Evolutionary conservation across 2,888 invertebrate genomes (phyloP).

Genomic region (Drosophila kambysellisi): DNA sequence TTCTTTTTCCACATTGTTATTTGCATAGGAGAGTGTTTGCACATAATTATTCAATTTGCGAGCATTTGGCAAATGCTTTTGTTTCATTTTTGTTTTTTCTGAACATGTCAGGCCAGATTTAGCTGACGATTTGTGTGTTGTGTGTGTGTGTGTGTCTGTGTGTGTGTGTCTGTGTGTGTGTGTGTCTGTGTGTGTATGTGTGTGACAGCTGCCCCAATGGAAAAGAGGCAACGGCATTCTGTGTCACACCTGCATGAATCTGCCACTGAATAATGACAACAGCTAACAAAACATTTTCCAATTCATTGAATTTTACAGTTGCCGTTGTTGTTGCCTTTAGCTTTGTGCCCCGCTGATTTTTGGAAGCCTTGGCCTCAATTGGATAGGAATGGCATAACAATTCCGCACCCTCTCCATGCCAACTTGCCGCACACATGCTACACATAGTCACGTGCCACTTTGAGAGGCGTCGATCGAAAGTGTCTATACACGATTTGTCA

Average conservation of each 20-base stretch:
- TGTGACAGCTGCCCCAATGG: constrained; percentile 34
- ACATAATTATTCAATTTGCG: constrained; percentile 75
- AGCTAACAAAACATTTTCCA: constrained; percentile 81
- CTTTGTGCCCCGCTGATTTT: constrained; percentile 59
- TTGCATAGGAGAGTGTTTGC: constrained; percentile 53
- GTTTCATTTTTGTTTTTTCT: constrained; percentile 44
- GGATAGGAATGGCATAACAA: constrained; percentile 47
- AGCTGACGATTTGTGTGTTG: constrained; percentile 50
- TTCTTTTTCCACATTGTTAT: constrained; percentile 29
- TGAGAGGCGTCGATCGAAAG: constrained; percentile 70
- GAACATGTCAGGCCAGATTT: constrained; percentile 56
- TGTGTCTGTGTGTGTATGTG: not conserved
- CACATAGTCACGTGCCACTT: constrained; percentile 60
- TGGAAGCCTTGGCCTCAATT: constrained; percentile 61
- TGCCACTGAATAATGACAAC: constrained; percentile 70
- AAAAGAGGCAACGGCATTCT: constrained; percentile 46
- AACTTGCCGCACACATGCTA: constrained; percentile 23
- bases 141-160: not conserved
- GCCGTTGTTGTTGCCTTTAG: constrained; percentile 50
- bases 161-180: not conserved
- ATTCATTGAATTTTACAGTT: constrained; percentile 82
- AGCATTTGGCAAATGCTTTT: constrained; percentile 40
- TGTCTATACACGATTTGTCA: constrained; percentile 80
- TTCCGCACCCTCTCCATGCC: constrained; percentile 1
- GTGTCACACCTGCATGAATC: constrained; percentile 65